These are phyloP conservation scores for Herpailurus yagouaroundi DNA, from an alignment of 2,113 vertebrate genomes.

Conservation along the genomic window DNA sequence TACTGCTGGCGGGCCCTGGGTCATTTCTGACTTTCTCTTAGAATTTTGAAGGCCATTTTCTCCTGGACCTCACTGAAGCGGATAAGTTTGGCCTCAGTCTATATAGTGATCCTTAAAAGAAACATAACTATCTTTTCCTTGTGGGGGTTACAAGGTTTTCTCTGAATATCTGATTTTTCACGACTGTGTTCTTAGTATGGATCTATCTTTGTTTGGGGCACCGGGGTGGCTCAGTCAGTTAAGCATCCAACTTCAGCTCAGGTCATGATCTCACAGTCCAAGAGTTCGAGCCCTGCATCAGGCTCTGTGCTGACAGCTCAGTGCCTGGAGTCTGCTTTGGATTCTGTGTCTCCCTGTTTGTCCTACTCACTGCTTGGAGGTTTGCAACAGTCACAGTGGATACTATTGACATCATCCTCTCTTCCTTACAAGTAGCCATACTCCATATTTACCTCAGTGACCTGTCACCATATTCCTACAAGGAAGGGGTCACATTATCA, in stretches of 20 bases:
- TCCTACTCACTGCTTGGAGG: not conserved
- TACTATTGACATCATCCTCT: not conserved
- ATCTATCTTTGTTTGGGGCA: not conserved
- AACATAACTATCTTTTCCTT: not conserved
- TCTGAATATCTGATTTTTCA: not conserved
- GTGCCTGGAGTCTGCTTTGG: too few relatives aligned
- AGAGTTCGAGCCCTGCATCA: too few relatives aligned
- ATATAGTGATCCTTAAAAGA: not conserved
- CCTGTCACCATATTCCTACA: not conserved
- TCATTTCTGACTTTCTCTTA: not conserved
- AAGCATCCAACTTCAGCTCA: too few relatives aligned
- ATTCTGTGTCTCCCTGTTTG: not conserved
- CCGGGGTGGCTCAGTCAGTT: too few relatives aligned
- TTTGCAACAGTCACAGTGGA: not conserved
- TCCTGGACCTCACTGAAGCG: not conserved
- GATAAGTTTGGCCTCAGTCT: not conserved
- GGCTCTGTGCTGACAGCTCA: too few relatives aligned
- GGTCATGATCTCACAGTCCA: too few relatives aligned
- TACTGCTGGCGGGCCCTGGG: not conserved
- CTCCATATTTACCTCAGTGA: not conserved
- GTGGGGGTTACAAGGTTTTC: not conserved
- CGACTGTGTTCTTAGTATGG: not conserved
- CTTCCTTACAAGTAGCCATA: not conserved
- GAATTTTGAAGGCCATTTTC: not conserved
- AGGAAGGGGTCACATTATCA: not conserved